Evolutionary conservation across 2,113 vertebrate species (phyloP).

Genomic region (Scalopus aquaticus): DNA sequence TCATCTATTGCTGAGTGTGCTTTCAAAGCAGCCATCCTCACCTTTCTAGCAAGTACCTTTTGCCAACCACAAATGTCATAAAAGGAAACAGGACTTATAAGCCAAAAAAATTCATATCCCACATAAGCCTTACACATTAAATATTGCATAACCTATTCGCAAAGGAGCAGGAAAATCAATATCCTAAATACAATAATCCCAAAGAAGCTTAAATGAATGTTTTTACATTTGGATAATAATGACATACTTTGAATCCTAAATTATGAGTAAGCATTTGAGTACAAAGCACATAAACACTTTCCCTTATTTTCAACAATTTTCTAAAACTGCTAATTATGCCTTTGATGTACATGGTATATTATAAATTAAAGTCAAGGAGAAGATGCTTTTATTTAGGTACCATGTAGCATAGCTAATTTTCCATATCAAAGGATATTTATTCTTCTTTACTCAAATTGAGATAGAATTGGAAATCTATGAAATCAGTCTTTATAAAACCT

Average conservation of each 20-base stretch:
- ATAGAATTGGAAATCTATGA: background rate
- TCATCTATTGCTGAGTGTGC: background rate
- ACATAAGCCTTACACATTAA: slow-evolving; percentile 63
- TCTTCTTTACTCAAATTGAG: slow-evolving; percentile 19
- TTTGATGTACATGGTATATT: slow-evolving; percentile 50
- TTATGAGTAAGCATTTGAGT: slow-evolving; percentile 66
- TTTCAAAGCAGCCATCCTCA: slow-evolving; percentile 34
- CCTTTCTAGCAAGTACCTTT: slow-evolving; percentile 56
- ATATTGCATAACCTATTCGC: slow-evolving; percentile 53
- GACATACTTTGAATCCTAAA: slow-evolving; percentile 53
- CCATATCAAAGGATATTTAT: slow-evolving; percentile 28
- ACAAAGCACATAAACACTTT: slow-evolving; percentile 59
- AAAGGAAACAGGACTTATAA: slow-evolving; percentile 55
- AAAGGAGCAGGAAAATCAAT: slow-evolving; percentile 51
- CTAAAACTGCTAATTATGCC: slow-evolving; percentile 49
- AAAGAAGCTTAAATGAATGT: slow-evolving; percentile 63
- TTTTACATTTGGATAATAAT: slow-evolving; percentile 61
- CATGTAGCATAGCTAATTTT: slow-evolving; percentile 20
- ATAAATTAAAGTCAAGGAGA: slow-evolving; percentile 2
- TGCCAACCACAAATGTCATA: slow-evolving; percentile 45
- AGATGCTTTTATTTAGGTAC: background rate
- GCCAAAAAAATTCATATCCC: slow-evolving; percentile 54
- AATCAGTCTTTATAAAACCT: slow-evolving; percentile 5
- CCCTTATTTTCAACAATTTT: slow-evolving; percentile 54
- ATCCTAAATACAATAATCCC: slow-evolving; percentile 60